Conservation (phyloP, 2,888 invertebrate genomes). For the Notocelia uddmanniana region DNA sequence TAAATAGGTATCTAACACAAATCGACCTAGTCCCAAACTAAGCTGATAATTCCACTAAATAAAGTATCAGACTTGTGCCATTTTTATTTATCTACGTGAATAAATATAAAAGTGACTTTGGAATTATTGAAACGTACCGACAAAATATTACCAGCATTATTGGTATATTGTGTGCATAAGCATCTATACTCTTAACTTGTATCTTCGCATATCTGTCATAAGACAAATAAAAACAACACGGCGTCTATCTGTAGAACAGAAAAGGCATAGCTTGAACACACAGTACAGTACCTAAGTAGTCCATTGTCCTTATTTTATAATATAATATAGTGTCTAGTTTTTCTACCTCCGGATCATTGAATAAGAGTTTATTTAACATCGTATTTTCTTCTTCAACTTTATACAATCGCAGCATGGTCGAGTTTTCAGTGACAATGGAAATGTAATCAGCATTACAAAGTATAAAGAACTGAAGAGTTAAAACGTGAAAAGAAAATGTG, state of each 20-base stretch:
- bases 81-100: too few relatives aligned
- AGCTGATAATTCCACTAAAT: too few relatives aligned
- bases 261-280: not conserved
- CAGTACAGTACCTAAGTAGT: not conserved
- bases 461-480: conserved; percentile 47
- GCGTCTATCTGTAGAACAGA: not conserved
- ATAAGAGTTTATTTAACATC: conserved; percentile 16
- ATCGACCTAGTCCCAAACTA: too few relatives aligned
- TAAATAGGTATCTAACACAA: too few relatives aligned
- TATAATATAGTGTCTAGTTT: not conserved
- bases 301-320: not conserved
- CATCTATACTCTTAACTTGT: too few relatives aligned
- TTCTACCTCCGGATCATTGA: conserved; percentile 6
- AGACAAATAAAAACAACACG: too few relatives aligned
- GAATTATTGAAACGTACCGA: too few relatives aligned
- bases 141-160: too few relatives aligned
- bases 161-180: too few relatives aligned
- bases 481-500: conserved; percentile 51
- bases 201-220: too few relatives aligned
- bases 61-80: too few relatives aligned
- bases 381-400: conserved; percentile 10
- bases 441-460: conserved; percentile 49
- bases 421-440: conserved; percentile 37
- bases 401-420: conserved; percentile 12
- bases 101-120: too few relatives aligned